Conservation (phyloP, 2,797 vertebrate species). For the Thalassophryne amazonica region DNA sequence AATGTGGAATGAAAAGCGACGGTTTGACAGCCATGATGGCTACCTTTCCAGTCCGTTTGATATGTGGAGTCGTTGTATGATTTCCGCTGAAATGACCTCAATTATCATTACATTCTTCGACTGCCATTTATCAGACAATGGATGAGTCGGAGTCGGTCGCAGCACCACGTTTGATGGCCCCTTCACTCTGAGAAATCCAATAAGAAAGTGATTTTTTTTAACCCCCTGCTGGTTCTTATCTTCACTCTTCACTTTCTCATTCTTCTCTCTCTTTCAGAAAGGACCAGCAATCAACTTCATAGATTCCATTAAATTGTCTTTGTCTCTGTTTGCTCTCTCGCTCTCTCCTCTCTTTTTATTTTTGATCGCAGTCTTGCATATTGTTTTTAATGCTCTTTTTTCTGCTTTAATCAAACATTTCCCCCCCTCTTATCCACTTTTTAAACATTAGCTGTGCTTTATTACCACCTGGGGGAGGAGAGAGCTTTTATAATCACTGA, state of each 20-base stretch:
- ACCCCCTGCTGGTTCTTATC: neutral
- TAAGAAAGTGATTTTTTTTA: constrained; percentile 17
- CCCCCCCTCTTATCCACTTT: no score
- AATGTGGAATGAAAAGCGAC: neutral
- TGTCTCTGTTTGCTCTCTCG: neutral
- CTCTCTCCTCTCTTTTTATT: no score
- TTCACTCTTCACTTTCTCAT: neutral
- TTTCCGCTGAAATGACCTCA: constrained; percentile 35
- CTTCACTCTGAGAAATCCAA: constrained; percentile 11
- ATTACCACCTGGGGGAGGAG: no score
- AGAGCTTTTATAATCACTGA: no score
- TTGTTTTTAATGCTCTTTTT: no score
- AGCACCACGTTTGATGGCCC: neutral
- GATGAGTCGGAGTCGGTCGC: neutral
- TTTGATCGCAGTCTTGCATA: no score
- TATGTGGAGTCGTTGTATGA: constrained; percentile 14
- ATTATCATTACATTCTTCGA: constrained; percentile 26
- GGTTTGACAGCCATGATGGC: neutral
- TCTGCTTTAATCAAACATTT: no score
- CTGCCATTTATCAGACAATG: constrained; percentile 33
- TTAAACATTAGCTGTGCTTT: no score
- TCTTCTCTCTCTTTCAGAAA: neutral
- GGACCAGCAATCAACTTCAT: constrained; percentile 12
- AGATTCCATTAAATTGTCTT: neutral
- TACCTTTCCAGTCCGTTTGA: neutral